Evolutionary conservation across 2,797 vertebrate genomes (phyloP).

Genomic region (Micrastur ruficollis): DNA sequence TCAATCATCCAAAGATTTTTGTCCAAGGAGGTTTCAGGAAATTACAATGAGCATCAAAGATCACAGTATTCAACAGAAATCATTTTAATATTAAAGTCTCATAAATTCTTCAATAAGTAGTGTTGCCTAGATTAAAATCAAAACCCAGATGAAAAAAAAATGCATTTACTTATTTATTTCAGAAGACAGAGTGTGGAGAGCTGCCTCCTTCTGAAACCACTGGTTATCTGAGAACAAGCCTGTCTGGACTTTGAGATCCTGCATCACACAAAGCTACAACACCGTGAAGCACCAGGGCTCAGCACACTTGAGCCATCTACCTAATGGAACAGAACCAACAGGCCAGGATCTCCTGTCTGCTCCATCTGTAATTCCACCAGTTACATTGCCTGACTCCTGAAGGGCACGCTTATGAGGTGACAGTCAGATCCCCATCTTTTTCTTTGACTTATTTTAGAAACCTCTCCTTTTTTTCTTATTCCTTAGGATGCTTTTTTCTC

Average conservation of each 20-base stretch:
- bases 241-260: background rate
- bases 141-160: background rate
- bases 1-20: constrained; percentile 4
- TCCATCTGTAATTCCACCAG: background rate
- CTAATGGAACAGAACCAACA: background rate
- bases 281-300: background rate
- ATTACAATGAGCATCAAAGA: constrained; percentile 19
- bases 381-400: background rate
- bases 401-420: background rate
- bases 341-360: background rate
- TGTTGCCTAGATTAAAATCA: constrained; percentile 17
- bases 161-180: background rate
- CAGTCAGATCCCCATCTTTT: background rate
- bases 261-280: background rate
- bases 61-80: background rate
- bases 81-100: constrained; percentile 36
- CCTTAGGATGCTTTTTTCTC: background rate
- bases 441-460: background rate
- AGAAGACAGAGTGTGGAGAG: background rate
- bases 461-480: background rate
- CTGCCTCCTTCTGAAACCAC: background rate
- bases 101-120: background rate
- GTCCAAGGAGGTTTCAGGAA: constrained; percentile 34
- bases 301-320: background rate
- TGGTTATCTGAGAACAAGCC: background rate